Base-by-base conservation (phyloP, 2,113 vertebrate species). In the Rhinopomastus cyanomelas region DNA sequence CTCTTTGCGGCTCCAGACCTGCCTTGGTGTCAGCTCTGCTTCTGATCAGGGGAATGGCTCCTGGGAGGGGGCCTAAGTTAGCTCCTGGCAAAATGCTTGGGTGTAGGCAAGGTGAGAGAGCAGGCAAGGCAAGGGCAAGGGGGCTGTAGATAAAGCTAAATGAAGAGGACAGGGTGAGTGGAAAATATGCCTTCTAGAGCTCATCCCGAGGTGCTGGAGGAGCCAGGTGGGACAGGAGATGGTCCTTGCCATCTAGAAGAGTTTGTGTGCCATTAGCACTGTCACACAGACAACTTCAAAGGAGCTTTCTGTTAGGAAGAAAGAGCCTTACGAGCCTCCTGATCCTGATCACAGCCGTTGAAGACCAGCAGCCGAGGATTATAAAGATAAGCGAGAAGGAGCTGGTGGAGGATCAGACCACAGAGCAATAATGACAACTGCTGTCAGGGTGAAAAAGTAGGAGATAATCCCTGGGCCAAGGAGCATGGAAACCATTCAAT, bases 1-100 rank as follows among this genome's bases (percentile, higher is more conserved):
- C 61, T 51, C 20, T 42, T 4, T 30, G 39, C 12, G 0, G 0
- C 52, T 69, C 19, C 0, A 0, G 53, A 3, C 8, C 23, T 76
- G 27, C 53, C n/a, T 22, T 0, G 0, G 21, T 8, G 29, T 14
- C 6, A 5, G 34, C 23, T 17, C 53, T 56, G n/a, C 46, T 53
- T n/a, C 6, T 22, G 8, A 2, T 0, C 1, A 4, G 6, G 5
- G 22, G 4, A 37, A 48, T 12, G 27, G 29, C 64, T 81, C 37
- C 34, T 2, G 5, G 56, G 32, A 66, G 15, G 6, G 39, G 26
- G 3, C 25, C 6, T 0, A 2, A 78, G 11, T 34, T 46, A 67
- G 21, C 4, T 39, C 7, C 15, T 30, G 37, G 8, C 0, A 7
- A 0, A 1, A n/a, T 14, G 10, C 20, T 71, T 9, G 26, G 16